Evolutionary conservation across 2,113 vertebrate genomes (phyloP).

Genomic region (Menidia beryllina): DNA sequence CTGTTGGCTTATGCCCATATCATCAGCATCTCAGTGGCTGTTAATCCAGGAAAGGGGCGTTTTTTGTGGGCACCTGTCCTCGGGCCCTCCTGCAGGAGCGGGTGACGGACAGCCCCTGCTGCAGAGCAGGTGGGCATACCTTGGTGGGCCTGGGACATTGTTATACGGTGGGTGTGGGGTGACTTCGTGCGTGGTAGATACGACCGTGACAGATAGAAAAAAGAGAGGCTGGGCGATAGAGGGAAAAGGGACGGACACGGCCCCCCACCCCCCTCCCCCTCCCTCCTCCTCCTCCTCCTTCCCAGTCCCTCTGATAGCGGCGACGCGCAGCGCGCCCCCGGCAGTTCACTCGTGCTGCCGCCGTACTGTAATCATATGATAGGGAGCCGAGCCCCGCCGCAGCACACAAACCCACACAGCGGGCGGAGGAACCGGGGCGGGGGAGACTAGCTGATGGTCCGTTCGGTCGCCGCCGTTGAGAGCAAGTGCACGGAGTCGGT

Average conservation of each 20-base stretch:
- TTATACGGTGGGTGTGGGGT: constrained; percentile 16
- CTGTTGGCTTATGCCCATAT: no score
- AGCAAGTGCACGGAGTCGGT: constrained; percentile 28
- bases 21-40: no score
- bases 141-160: constrained; percentile 49
- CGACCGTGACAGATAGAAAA: not conserved
- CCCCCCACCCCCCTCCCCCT: constrained; percentile 45
- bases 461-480: not conserved
- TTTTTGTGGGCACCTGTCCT: not conserved
- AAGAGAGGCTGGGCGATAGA: constrained; percentile 8
- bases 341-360: constrained; percentile 59
- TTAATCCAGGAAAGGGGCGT: not conserved
- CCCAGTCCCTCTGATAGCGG: constrained; percentile 37
- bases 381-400: constrained; percentile 56
- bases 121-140: constrained; percentile 70
- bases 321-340: constrained; percentile 65
- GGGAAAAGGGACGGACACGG: constrained; percentile 36
- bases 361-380: constrained; percentile 79
- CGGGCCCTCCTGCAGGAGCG: not conserved
- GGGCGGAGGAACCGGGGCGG: constrained; percentile 41
- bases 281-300: constrained; percentile 19
- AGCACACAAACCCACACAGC: constrained; percentile 61
- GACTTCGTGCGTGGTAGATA: not conserved
- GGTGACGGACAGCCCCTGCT: constrained; percentile 59
- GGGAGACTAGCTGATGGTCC: constrained; percentile 19